Evolutionary conservation across 2,888 invertebrate species (phyloP), one percentile per base, ranked within the genome.

Genomic region (Drosophila ustulata): DNA sequence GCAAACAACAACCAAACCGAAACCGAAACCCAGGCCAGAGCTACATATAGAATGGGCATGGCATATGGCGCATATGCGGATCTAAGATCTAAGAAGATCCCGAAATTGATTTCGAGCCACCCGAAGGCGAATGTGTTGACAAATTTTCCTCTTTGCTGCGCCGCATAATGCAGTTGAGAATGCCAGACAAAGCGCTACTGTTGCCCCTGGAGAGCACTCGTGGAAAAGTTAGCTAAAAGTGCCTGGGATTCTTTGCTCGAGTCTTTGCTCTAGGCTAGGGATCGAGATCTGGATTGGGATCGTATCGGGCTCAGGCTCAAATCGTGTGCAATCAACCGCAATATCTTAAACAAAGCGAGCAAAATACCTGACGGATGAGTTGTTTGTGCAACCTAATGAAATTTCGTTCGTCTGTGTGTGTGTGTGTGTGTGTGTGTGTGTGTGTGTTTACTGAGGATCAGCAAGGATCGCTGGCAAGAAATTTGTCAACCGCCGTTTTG

Each of bases 301-400:
- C n/a, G 30, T 25, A 55, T 59, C 11, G 23, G 53, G 11, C 55
- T 66, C 18, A 11, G 63, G 9, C 75, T 85, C 78, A 76, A 82
- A 89, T 89, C 87, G 89, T 87, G 90, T 89, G 86, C 86, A 89
- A 87, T 88, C 86, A 87, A 87, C 86, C 89, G 89, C 90, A 87
- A 74, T 86, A 79, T 80, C 77, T 75, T 66, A 66, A 78, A 88
- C 89, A 88, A 85, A 70, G 69, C 62, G 56, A 62, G 65, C 63
- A 45, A 45, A 63, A 65, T 46, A 52, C 49, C 74, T 68, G 69
- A 75, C 61, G 70, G 58, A 75, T 74, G 65, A 70, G 82, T 72
- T 89, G 83, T 85, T 85, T 89, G 84, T 76, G 80, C 89, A 89
- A 82, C 87, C 78, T 88, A 85, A 88, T 86, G 88, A 78, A 85